Base-by-base conservation (phyloP, 1,140 invertebrate genomes). In the Onthophagus taurus region DNA sequence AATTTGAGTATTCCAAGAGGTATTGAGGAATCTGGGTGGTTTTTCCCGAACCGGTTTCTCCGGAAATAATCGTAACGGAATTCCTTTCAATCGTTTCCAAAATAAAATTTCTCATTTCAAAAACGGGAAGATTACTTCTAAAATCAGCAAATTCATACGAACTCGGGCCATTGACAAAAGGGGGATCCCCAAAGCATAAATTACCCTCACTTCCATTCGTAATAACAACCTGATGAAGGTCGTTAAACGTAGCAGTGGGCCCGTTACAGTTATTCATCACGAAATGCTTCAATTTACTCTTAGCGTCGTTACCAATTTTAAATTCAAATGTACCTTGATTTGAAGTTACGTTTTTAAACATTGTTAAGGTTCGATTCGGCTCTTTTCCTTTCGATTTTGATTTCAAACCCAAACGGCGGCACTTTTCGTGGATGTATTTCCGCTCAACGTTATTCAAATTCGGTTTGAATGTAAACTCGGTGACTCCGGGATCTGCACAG, bases 11-110 rank as follows among this genome's bases (percentile, higher is more conserved):
- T 53, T 96, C 89, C 29, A 97, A 64, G 45, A 97, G 78, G 59
- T 85, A 89, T 57, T 97, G 93, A 0, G 89, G 89, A 11, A 94
- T 67, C 67, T 94, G 89, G 0, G 89, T 94, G 1, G 89, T 91
- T 72, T 94, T 94, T 1, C 90, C 90, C 18, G 83, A 88, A 1
- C 89, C 89, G 0, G 88, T 88, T 48, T 85, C 83, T 11, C 87
- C 87, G 33, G 76, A 77, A 29, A 93, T 75, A 47, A 91, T 68
- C 0, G 75, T 59, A 2, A 83, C 74, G 54, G 74, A 68, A 60
- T 76, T 72, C 0, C 59, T 50, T 2, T 62, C 52, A 4, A 82
- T 66, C 1, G 63, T 61, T 9, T 71, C 55, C 0, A 80, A 42
- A 44, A 83, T 72, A 37, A 72, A 59, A 3, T 72, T 60, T 23